Evolutionary conservation across 2,797 vertebrate genomes (phyloP).

Genomic region (Pangasius mekongensis): DNA sequence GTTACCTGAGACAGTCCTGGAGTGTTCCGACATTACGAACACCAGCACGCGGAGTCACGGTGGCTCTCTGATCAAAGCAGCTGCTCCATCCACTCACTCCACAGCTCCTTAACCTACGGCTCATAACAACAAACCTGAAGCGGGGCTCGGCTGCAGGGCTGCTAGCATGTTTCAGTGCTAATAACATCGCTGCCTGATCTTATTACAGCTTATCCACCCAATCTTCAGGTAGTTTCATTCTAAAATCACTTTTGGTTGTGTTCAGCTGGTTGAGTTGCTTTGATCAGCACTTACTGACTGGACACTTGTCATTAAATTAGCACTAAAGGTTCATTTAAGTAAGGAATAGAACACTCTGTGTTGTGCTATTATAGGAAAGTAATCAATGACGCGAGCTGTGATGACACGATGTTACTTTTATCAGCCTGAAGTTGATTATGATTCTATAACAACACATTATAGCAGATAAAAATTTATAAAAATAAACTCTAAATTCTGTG

Average conservation of each 20-base stretch:
- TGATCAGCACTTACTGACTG: neutral
- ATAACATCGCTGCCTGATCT: neutral
- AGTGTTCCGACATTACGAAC: slow-evolving; percentile 48
- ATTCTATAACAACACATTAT: neutral
- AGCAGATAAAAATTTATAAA: neutral
- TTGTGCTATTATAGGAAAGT: neutral
- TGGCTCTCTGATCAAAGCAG: slow-evolving; percentile 49
- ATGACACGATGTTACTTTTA: neutral
- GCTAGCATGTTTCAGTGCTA: neutral
- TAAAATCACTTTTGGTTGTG: neutral
- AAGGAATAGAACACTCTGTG: neutral
- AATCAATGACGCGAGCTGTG: neutral
- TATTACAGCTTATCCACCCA: neutral
- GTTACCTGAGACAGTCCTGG: slow-evolving; percentile 33
- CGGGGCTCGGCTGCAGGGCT: slow-evolving; percentile 1
- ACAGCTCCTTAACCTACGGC: slow-evolving; percentile 19
- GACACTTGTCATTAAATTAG: neutral
- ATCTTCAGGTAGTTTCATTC: neutral
- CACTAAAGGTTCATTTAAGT: neutral
- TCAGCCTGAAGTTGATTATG: neutral
- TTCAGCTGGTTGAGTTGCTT: too few relatives aligned
- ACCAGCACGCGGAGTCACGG: slow-evolving; percentile 15
- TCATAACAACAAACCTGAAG: slow-evolving; percentile 28
- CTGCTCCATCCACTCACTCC: slow-evolving; percentile 6
- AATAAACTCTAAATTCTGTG: neutral